Percentiles rank a stretch among this genome's conserved stretches.
phyloP scores from a whole-genome alignment of 2,888 invertebrate genomes.

The Diadegma fenestrale region DNA sequence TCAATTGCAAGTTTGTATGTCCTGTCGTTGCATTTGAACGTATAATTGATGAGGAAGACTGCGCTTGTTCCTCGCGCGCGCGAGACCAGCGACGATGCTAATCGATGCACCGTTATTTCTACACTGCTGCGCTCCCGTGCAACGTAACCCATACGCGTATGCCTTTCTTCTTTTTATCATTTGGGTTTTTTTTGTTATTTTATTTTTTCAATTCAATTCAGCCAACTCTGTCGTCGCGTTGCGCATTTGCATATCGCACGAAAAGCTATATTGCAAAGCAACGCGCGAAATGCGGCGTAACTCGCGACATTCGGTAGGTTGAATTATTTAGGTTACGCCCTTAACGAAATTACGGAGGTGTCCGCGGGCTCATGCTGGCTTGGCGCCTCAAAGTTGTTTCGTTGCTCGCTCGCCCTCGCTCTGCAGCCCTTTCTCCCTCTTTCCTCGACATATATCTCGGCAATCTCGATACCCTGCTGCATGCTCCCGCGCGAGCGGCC shows the following conservation, averaged over 20 bases:
- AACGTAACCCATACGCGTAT: not conserved
- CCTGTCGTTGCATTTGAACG: conserved; percentile 25
- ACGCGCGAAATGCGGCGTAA: conserved; percentile 7
- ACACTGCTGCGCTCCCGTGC: conserved; percentile 23
- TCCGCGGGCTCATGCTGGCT: not conserved
- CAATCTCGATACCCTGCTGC: conserved; percentile 27
- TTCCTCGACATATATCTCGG: conserved; percentile 22
- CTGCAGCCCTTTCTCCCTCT: not conserved
- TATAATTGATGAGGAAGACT: conserved; percentile 64
- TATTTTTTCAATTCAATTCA: conserved; percentile 30
- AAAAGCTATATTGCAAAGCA: conserved; percentile 13
- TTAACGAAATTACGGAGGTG: not conserved
- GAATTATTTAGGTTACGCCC: not conserved
- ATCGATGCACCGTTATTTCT: conserved; percentile 66
- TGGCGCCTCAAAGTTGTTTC: conserved; percentile 28
- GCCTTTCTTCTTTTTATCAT: not conserved
- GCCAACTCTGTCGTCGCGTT: conserved; percentile 40
- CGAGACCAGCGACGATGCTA: conserved; percentile 50
- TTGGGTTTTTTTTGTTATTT: conserved; percentile 31
- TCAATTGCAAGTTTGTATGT: too few species aligned
- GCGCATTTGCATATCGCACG: conserved; percentile 65
- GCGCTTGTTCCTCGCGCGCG: conserved; percentile 40
- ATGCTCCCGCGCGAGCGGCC: conserved; percentile 48
- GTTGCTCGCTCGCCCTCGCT: conserved; percentile 9
- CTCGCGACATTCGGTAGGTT: not conserved